Evolutionary conservation across 2,113 vertebrate species (phyloP).

Genomic region (Neogobius melanostomus): DNA sequence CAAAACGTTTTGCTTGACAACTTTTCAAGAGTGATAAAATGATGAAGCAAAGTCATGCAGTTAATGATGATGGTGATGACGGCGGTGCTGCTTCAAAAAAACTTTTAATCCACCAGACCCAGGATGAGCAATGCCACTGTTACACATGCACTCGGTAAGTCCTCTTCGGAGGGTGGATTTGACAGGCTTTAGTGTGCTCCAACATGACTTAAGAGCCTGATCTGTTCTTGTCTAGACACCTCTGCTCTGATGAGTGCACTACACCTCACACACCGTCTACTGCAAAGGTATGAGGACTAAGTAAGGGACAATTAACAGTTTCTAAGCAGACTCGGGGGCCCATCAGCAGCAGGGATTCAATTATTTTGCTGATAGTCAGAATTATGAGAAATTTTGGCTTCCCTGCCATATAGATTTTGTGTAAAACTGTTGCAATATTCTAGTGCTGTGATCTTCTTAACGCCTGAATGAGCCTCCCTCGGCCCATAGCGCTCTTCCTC

Average conservation of each 20-base stretch:
- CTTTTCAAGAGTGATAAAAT: constrained; percentile 1
- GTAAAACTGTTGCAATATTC: neutral
- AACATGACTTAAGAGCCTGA: constrained; percentile 31
- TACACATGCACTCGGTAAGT: constrained; percentile 22
- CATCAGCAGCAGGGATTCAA: no score
- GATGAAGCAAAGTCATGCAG: constrained; percentile 7
- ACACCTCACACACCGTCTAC: neutral
- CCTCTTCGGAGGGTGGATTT: constrained; percentile 49
- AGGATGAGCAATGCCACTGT: constrained; percentile 31
- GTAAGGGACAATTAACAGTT: no score
- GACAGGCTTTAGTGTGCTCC: constrained; percentile 38
- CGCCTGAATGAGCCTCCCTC: constrained; percentile 39
- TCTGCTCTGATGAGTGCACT: neutral
- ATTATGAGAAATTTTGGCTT: no score
- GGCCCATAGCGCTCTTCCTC: constrained; percentile 53
- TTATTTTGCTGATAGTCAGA: no score
- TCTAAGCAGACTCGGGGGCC: no score
- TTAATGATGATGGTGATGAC: constrained; percentile 14
- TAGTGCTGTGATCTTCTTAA: constrained; percentile 24
- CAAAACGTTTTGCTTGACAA: no score
- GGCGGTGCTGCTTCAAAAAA: constrained; percentile 10
- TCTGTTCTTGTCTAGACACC: constrained; percentile 29
- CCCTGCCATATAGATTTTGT: no score
- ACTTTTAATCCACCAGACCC: constrained; percentile 44
- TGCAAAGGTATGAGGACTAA: no score